Evolutionary conservation across 2,113 vertebrate species (phyloP).

Genomic region (Mesocricetus auratus): DNA sequence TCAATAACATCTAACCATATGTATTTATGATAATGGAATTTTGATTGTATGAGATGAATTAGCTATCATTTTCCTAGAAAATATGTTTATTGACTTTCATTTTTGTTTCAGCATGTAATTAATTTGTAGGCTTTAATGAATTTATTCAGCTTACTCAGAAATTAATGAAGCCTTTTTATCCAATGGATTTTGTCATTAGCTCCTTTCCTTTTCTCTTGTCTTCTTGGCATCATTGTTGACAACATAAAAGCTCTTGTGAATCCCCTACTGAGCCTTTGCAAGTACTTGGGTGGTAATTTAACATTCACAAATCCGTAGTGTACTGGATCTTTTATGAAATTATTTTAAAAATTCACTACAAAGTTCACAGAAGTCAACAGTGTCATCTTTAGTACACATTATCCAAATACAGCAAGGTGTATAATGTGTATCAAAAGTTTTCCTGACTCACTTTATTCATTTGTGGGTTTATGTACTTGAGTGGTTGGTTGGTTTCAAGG

Average conservation of each 20-base stretch:
- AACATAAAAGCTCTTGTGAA: neutral
- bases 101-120: conserved; percentile 36
- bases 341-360: conserved; percentile 48
- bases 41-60: conserved; percentile 17
- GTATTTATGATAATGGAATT: conserved; percentile 22
- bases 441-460: neutral
- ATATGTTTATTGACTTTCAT: conserved; percentile 33
- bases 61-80: neutral
- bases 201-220: conserved; percentile 19
- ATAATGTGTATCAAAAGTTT: conserved; percentile 20
- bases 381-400: neutral
- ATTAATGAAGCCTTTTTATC: conserved; percentile 63
- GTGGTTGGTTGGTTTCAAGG: conserved; percentile 1
- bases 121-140: conserved; percentile 60
- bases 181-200: conserved; percentile 62
- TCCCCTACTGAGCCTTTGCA: neutral
- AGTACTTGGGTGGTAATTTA: conserved; percentile 19
- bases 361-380: neutral
- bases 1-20: neutral
- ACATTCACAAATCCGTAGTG: neutral
- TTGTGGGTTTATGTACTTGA: neutral
- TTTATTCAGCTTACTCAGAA: conserved; percentile 58
- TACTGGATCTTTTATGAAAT: neutral
- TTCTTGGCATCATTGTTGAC: conserved; percentile 55
- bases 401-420: neutral